phyloP scores from a whole-genome alignment of 2,113 vertebrate species.

The Carettochelys insculpta region DNA sequence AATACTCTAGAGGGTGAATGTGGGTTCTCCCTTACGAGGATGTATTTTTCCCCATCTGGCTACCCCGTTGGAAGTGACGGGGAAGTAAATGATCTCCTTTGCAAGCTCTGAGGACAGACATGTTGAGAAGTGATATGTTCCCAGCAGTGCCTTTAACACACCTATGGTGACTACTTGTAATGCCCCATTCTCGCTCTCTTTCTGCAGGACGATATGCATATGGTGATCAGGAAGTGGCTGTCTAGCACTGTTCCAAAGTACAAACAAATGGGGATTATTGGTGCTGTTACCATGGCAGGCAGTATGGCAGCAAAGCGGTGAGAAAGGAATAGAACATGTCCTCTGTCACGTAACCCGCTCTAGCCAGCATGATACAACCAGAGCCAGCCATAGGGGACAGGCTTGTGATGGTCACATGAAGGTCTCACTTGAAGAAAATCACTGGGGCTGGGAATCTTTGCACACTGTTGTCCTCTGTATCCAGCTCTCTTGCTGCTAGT shows the following conservation, averaged over 20 bases:
- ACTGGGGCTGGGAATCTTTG: not conserved
- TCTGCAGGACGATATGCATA: conserved; percentile 93
- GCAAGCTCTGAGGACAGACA: not conserved
- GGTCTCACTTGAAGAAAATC: not conserved
- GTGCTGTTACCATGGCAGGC: conserved; percentile 90
- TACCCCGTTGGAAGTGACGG: not conserved
- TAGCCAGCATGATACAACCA: not conserved
- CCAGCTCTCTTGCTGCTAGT: not conserved
- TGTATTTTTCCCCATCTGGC: not conserved
- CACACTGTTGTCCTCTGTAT: not conserved
- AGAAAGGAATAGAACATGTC: not conserved
- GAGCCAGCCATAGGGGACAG: not conserved
- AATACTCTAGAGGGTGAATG: not conserved
- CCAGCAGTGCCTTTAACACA: not conserved
- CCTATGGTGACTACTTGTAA: not conserved
- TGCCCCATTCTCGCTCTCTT: not conserved
- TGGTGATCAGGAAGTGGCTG: conserved; percentile 96
- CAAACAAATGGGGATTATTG: conserved; percentile 95
- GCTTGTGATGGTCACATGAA: not conserved
- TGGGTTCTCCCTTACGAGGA: not conserved
- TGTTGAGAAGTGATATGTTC: not conserved
- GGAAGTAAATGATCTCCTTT: not conserved
- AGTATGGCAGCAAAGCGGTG: conserved; percentile 87
- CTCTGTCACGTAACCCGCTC: not conserved
- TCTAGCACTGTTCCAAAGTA: conserved; percentile 92